Percentiles rank a stretch among this genome's conserved stretches.
Conservation (phyloP, 2,888 invertebrate genomes). For the Hipparchia semele region DNA sequence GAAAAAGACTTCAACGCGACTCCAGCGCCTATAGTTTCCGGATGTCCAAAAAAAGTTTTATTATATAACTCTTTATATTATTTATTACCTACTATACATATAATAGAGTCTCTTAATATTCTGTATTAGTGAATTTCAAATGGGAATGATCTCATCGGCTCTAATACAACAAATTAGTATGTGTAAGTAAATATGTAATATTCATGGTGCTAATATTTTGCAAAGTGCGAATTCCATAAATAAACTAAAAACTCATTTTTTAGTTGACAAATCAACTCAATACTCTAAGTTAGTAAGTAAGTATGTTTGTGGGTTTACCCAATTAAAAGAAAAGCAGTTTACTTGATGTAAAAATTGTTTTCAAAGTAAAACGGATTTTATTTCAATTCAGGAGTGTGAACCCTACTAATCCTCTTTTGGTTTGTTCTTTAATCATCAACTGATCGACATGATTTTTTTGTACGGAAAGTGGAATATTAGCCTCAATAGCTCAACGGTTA, state of each 20-base stretch:
- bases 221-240: conserved; percentile 1
- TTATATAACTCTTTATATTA: neutral
- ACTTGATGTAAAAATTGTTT: no score
- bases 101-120: neutral
- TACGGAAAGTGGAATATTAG: no score
- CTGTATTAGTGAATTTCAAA: neutral
- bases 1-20: conserved; percentile 10
- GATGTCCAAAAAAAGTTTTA: conserved; percentile 8
- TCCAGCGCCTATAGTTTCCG: neutral
- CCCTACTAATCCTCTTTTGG: no score
- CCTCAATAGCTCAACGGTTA: no score
- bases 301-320: no score
- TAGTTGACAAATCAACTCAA: no score
- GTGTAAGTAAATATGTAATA: conserved; percentile 17
- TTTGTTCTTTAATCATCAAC: no score
- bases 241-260: neutral
- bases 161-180: conserved; percentile 16
- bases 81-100: conserved; percentile 2
- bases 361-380: no score
- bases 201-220: neutral
- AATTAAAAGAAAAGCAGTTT: no score
- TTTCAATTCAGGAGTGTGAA: no score
- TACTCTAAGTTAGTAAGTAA: no score
- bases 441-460: no score
- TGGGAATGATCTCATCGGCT: conserved; percentile 7